Conservation (phyloP, 2,888 invertebrate species). For the Epirrhoe tristata region DNA sequence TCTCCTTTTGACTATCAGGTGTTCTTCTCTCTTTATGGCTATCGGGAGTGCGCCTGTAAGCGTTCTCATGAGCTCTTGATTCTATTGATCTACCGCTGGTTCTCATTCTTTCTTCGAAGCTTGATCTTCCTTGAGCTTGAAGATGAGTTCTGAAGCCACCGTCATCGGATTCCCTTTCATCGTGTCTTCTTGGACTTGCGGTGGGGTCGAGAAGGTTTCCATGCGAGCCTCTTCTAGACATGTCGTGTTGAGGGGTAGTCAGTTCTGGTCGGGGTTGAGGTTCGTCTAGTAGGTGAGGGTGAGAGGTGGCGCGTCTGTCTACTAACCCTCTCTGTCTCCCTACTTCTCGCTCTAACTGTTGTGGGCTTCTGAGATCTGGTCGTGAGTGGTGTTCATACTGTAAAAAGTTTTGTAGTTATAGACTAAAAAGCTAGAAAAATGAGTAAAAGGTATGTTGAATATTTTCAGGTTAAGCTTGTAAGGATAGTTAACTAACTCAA, state of each 20-base stretch:
- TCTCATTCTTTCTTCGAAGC: conserved; percentile 76
- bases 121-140: conserved; percentile 72
- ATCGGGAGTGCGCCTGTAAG: conserved; percentile 75
- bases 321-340: conserved; percentile 83
- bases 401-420: conserved; percentile 42
- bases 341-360: conserved; percentile 87
- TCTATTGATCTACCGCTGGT: conserved; percentile 77
- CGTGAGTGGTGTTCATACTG: conserved; percentile 80
- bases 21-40: conserved; percentile 64
- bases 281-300: conserved; percentile 87
- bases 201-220: conserved; percentile 85
- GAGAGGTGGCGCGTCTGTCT: conserved; percentile 87
- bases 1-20: conserved; percentile 68
- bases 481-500: too few relatives aligned
- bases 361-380: conserved; percentile 85
- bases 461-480: too few relatives aligned
- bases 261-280: conserved; percentile 71
- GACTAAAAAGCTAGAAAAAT: too few relatives aligned
- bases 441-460: too few relatives aligned
- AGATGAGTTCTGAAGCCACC: conserved; percentile 85
- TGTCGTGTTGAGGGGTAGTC: conserved; percentile 68
- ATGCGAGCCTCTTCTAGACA: conserved; percentile 85
- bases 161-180: conserved; percentile 86
- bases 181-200: conserved; percentile 65
- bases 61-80: conserved; percentile 68